Base-by-base conservation (phyloP, 2,888 invertebrate genomes). In the Eumerus sabulonum region DNA sequence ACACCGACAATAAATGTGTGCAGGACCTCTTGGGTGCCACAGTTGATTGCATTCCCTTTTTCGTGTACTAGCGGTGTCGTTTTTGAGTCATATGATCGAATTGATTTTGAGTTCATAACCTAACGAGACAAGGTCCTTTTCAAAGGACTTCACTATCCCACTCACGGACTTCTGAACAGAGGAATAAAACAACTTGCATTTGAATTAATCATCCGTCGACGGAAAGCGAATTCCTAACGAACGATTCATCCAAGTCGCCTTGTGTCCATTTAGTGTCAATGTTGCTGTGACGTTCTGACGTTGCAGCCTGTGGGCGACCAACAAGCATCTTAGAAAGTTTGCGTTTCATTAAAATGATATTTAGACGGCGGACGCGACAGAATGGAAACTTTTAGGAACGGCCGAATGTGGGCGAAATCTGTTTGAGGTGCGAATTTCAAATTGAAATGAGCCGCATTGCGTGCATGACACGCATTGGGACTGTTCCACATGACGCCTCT, bases 371-470 rank as follows among this genome's bases (percentile, higher is more conserved):
- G 2, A 27, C 27, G 27, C 7, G 27, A 27, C 7, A 4, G 7
- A 27, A 4, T 7, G 7, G 27, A 2, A 27, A n/a, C n/a, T n/a
- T n/a, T 13, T 38, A 62, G 50, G 56, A 19, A 56, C 19, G 19
- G 53, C 16, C 16, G 66, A 50, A 72, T 66, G 72, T 27, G 27
- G 60, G 72, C 16, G 76, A 40, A 11, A 54, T 18, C 27, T 48
- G 19, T 67, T 67, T 66, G 56, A 72, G 72, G 72, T 56, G 66
- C 19, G 56, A 77, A 77, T 60, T 77, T 56, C 18, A 60, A 77
- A 76, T 63, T 57, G 51, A 63, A 77, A 51, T 51, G 60, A 62
- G 13, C 5, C 72, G 53, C 13, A 72, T 77, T 72, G 76, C 76
- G 66, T 77, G 72, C 66, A 72, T 51, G 35, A 27, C 17, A n/a